These are phyloP conservation scores for Parnassius glacialis DNA, from an alignment of 2,888 invertebrate species.

Conservation along the genomic window DNA sequence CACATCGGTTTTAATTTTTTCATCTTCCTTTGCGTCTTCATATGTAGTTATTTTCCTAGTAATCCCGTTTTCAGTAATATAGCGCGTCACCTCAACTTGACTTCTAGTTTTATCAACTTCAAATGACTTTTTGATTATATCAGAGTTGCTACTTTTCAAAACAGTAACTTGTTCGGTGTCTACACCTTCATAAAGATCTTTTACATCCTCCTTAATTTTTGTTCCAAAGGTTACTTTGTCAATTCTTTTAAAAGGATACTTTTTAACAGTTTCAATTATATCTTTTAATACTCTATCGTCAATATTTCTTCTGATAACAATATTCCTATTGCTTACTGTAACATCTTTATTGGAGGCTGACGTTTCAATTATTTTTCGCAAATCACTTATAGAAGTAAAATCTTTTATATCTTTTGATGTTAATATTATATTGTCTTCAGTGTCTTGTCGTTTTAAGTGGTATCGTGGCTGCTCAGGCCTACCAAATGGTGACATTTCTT, in stretches of 20 bases:
- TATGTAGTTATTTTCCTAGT: conserved; percentile 74
- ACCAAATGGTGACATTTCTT: conserved; percentile 70
- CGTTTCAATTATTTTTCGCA: conserved; percentile 70
- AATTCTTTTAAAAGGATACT: conserved; percentile 74
- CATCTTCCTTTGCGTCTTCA: conserved; percentile 76
- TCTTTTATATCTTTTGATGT: conserved; percentile 75
- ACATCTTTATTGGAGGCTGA: conserved; percentile 69
- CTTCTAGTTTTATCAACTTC: conserved; percentile 73
- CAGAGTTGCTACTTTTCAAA: conserved; percentile 58
- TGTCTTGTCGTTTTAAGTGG: conserved; percentile 71
- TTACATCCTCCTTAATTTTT: conserved; percentile 81
- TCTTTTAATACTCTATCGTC: conserved; percentile 71
- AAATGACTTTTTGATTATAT: conserved; percentile 67
- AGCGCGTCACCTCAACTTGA: conserved; percentile 75
- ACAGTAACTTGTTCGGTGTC: conserved; percentile 68
- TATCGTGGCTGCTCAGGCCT: conserved; percentile 65
- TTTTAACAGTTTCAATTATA: conserved; percentile 74
- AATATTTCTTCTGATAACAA: conserved; percentile 71
- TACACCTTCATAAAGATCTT: conserved; percentile 74
- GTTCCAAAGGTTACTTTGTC: conserved; percentile 78
- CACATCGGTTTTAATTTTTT: conserved; percentile 74
- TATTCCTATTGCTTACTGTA: conserved; percentile 71
- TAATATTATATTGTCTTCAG: conserved; percentile 73
- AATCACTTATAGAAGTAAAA: conserved; percentile 72
- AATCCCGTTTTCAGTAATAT: conserved; percentile 73